These are phyloP conservation scores for Drosophila albomicans DNA, from an alignment of 1,140 invertebrate species.

Conservation along the genomic window DNA sequence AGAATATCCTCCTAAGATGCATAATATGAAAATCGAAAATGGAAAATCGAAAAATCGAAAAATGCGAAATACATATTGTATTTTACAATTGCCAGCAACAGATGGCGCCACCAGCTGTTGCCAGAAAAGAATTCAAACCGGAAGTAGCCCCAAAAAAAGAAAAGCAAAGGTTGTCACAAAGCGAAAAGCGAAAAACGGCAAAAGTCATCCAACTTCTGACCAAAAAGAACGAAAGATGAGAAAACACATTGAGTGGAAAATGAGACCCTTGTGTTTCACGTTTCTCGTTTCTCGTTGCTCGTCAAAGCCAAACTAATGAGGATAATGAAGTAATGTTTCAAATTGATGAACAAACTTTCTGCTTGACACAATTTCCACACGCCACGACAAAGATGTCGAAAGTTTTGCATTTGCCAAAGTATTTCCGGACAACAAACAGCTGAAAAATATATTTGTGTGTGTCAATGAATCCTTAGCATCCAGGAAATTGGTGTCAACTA, in stretches of 20 bases:
- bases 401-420: neutral
- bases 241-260: slow-evolving; percentile 41
- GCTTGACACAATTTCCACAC: neutral
- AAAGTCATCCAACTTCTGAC: slow-evolving; percentile 2
- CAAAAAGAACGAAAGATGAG: neutral
- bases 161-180: slow-evolving; percentile 55
- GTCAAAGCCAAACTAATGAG: slow-evolving; percentile 30
- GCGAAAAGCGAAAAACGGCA: neutral
- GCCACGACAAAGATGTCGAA: slow-evolving; percentile 3
- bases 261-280: slow-evolving; percentile 11
- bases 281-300: neutral
- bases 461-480: neutral
- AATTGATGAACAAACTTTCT: slow-evolving; percentile 27
- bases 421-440: neutral
- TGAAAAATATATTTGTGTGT: neutral
- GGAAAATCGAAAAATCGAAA: neutral
- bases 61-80: slow-evolving; percentile 5
- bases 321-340: slow-evolving; percentile 28
- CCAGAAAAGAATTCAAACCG: slow-evolving; percentile 27
- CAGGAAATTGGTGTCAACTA: neutral
- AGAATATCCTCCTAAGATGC: neutral
- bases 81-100: slow-evolving; percentile 27
- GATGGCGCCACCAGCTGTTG: slow-evolving; percentile 32
- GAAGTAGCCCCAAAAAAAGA: slow-evolving; percentile 36
- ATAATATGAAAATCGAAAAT: slow-evolving; percentile 26